phyloP scores from a whole-genome alignment of 2,797 vertebrate genomes.

The Enteromius radiatus region DNA sequence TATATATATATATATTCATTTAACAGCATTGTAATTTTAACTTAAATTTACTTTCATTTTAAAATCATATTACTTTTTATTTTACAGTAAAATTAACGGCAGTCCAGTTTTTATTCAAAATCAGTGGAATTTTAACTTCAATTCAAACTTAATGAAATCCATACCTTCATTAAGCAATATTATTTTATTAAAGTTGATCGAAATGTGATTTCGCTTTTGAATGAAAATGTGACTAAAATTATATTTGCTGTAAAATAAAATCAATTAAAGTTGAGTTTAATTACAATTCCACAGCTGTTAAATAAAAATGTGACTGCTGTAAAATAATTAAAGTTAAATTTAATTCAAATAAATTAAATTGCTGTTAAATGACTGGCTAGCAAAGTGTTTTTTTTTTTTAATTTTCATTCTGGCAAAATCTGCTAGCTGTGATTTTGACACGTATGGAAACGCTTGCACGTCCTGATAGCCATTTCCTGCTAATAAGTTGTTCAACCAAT shows the following conservation, averaged over 20 bases:
- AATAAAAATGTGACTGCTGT: neutral
- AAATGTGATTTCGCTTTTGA: neutral
- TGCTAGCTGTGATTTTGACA: neutral
- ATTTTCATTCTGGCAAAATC: no score
- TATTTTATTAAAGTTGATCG: neutral
- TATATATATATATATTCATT: neutral
- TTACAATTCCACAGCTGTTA: neutral
- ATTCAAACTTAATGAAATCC: neutral
- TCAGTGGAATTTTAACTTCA: neutral
- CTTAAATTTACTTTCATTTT: neutral
- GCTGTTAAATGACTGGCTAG: no score
- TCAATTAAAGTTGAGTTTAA: neutral
- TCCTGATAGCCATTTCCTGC: neutral
- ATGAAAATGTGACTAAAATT: neutral
- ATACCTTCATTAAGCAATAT: neutral
- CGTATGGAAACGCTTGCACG: neutral
- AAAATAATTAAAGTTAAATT: neutral
- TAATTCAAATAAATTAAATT: neutral
- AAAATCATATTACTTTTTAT: neutral
- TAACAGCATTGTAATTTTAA: neutral
- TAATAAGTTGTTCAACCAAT: neutral
- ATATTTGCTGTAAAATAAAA: neutral
- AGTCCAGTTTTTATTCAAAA: neutral
- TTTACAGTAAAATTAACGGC: neutral
- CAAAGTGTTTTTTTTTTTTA: no score